phyloP scores from a whole-genome alignment of 2,113 vertebrate species.

The Hippocampus barbouri region DNA sequence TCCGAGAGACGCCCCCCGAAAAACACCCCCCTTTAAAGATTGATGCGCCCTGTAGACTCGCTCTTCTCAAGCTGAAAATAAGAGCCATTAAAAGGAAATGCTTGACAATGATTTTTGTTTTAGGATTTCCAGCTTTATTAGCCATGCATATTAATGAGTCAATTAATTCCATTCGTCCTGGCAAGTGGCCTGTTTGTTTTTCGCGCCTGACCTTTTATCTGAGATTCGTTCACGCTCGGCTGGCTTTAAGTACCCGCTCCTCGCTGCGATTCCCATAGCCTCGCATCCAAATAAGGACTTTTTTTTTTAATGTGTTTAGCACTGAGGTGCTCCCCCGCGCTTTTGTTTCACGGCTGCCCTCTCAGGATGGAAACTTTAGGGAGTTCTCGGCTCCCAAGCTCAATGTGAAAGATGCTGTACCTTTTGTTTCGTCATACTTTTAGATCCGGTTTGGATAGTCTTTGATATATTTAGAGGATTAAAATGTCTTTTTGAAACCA shows the following conservation, averaged over 20 bases:
- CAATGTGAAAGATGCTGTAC: neutral
- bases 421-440: neutral
- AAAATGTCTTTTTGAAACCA: no score
- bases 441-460: neutral
- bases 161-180: constrained; percentile 85
- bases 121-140: constrained; percentile 82
- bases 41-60: constrained; percentile 70
- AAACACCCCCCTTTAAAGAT: constrained; percentile 64
- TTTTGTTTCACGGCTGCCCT: constrained; percentile 45
- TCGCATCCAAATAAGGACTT: constrained; percentile 61
- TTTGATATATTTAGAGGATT: neutral
- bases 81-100: constrained; percentile 75
- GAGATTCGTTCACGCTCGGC: constrained; percentile 78
- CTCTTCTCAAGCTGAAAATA: constrained; percentile 78
- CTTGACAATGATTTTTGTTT: constrained; percentile 74
- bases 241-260: constrained; percentile 79
- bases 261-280: constrained; percentile 71
- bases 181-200: constrained; percentile 86
- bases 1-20: constrained; percentile 65
- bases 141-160: constrained; percentile 86
- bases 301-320: constrained; percentile 60
- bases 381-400: neutral
- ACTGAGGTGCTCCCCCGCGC: constrained; percentile 39
- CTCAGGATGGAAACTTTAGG: constrained; percentile 12
- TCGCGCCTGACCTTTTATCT: constrained; percentile 79